Evolutionary conservation across 2,888 invertebrate species (phyloP), one percentile per base, ranked within the genome.

Genomic region (Andrena chrysosceles): DNA sequence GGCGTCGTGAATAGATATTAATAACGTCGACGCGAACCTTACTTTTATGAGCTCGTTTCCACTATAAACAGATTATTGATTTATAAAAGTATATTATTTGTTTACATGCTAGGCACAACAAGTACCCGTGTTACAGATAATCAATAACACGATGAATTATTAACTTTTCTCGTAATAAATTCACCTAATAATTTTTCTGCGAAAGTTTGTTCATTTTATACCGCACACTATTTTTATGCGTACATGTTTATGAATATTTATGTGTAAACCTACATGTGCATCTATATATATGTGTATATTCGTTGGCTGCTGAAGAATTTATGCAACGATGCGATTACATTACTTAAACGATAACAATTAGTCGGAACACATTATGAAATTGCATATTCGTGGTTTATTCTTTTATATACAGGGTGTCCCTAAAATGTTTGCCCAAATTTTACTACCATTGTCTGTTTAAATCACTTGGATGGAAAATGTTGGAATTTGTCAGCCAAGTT

Each of bases 41-140:
- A 0, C 23, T 79, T 54, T 70, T 26, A 13, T n/a, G 29, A 56
- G n/a, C 63, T 78, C 68, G 13, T 23, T 72, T 16, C 13, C 42
- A 59, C 33, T 64, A 52, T 52, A 66, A 70, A 60, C 31, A 13
- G 33, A 76, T 49, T 81, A 82, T 82, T 66, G 81, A 82, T 82
- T 81, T 76, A 59, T 52, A 29, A 20, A 60, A 42, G 6, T 33
- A 26, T 10, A 42, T 13, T 0, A 23, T 68, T 48, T 75, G 29
- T 80, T 80, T 71, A 68, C 16, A 60, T 52, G 3, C 31, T 52
- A 8, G 6, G 1, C n/a, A 7, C 49, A 4, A 35, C 42, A 29
- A 49, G 35, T 75, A 33, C 31, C 10, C 20, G 10, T 29, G 20
- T 77, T 74, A 52, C 4, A 29, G 16, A 64, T 68, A 64, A 64